These are phyloP conservation scores for Clamator glandarius DNA, from an alignment of 2,797 vertebrate species.

Conservation along the genomic window DNA sequence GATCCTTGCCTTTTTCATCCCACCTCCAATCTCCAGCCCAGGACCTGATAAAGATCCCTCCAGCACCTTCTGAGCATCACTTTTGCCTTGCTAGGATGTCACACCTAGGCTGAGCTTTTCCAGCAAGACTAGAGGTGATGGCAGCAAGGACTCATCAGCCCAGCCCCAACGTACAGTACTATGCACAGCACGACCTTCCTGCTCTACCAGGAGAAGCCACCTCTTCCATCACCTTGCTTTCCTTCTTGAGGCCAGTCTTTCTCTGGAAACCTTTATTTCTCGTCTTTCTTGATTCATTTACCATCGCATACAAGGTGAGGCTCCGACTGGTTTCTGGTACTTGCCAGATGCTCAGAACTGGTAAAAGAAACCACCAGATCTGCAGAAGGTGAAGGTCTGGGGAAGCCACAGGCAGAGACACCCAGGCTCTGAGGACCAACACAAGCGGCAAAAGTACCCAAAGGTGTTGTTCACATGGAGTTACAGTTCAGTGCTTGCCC, in stretches of 20 bases:
- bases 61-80: fast-evolving
- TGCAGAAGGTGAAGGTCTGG: background rate
- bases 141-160: background rate
- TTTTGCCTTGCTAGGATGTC: background rate
- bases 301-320: background rate
- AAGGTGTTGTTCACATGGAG: slow-evolving; percentile 13
- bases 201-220: background rate
- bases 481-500: slow-evolving; percentile 18
- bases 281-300: background rate
- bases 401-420: background rate
- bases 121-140: background rate
- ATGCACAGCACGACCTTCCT: fast-evolving
- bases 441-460: background rate
- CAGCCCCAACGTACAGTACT: fast-evolving
- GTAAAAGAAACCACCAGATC: background rate
- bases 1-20: background rate
- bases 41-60: background rate
- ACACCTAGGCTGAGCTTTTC: background rate
- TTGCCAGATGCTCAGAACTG: background rate
- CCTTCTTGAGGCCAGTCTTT: background rate
- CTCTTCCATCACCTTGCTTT: background rate
- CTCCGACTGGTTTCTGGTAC: background rate
- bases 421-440: background rate
- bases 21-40: background rate
- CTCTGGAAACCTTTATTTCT: background rate